phyloP scores from a whole-genome alignment of 2,797 vertebrate genomes.

The Bufotes viridis region DNA sequence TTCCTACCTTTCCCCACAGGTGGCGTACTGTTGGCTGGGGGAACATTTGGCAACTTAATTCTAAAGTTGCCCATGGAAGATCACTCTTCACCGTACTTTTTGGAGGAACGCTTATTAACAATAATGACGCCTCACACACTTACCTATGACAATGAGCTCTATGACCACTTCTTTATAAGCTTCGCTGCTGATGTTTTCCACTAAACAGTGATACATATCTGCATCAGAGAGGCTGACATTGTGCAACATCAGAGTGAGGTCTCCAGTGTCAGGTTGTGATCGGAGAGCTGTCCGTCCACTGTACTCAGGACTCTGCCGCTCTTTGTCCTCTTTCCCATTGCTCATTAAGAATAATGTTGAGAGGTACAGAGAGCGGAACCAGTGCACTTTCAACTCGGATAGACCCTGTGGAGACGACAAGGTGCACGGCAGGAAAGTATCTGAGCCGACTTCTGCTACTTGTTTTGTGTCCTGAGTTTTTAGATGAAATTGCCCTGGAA shows the following conservation, averaged over 20 bases:
- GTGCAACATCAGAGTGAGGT: constrained; percentile 24
- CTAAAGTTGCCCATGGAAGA: too few relatives aligned
- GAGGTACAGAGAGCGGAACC: constrained; percentile 31
- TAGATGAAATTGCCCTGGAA: constrained; percentile 41
- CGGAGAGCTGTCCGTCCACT: constrained; percentile 25
- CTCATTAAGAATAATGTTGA: constrained; percentile 8
- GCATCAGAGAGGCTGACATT: constrained; percentile 35
- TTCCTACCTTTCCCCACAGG: too few relatives aligned
- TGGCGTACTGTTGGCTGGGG: too few relatives aligned
- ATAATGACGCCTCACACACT: background rate
- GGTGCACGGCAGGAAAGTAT: constrained; percentile 23
- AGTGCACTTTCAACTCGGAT: constrained; percentile 21
- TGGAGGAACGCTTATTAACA: background rate
- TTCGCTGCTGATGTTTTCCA: constrained; percentile 38
- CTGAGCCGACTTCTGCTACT: constrained; percentile 42
- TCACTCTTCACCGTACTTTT: too few relatives aligned
- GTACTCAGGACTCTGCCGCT: constrained; percentile 21
- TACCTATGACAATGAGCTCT: constrained; percentile 39
- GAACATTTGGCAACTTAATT: too few relatives aligned
- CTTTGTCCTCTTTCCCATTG: constrained; percentile 44
- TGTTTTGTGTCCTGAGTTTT: background rate
- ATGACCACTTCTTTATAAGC: constrained; percentile 25
- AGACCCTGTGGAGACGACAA: constrained; percentile 14
- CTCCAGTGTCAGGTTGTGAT: background rate
- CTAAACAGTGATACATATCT: constrained; percentile 43